Conservation (phyloP, 2,113 vertebrate species). For the Anarrhichthys ocellatus region DNA sequence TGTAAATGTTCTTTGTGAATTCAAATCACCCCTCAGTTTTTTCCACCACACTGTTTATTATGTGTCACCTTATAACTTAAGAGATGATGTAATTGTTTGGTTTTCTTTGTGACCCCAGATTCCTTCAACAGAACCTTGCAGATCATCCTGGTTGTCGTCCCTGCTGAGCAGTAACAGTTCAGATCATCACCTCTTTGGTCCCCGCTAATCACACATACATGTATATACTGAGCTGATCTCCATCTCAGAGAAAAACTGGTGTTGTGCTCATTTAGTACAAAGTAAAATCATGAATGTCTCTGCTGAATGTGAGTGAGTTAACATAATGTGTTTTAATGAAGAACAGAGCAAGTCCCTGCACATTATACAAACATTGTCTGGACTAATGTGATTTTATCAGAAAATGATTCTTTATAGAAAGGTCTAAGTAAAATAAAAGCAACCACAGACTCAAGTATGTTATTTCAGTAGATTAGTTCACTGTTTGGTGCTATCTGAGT, state of each 20-base stretch:
- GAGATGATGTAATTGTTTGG: neutral
- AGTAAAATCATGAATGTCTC: neutral
- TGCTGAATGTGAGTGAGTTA: neutral
- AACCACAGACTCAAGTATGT: neutral
- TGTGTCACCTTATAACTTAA: neutral
- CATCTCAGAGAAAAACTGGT: neutral
- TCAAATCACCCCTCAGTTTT: neutral
- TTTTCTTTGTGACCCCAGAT: constrained; percentile 83
- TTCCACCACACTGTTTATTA: neutral
- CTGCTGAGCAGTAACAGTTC: constrained; percentile 80
- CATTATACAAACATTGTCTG: neutral
- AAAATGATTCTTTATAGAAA: neutral
- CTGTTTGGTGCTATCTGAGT: neutral
- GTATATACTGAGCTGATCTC: neutral
- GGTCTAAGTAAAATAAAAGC: neutral
- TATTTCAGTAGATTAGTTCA: neutral
- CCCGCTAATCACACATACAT: neutral
- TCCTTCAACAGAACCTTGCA: constrained; percentile 87
- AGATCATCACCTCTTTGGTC: neutral
- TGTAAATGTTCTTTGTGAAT: neutral
- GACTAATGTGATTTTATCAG: neutral
- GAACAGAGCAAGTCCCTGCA: neutral
- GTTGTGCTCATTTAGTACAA: neutral
- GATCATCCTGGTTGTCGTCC: constrained; percentile 92
- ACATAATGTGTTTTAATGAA: neutral